phyloP scores from a whole-genome alignment of 1,140 invertebrate species.

The Drosophila kanapiae region DNA sequence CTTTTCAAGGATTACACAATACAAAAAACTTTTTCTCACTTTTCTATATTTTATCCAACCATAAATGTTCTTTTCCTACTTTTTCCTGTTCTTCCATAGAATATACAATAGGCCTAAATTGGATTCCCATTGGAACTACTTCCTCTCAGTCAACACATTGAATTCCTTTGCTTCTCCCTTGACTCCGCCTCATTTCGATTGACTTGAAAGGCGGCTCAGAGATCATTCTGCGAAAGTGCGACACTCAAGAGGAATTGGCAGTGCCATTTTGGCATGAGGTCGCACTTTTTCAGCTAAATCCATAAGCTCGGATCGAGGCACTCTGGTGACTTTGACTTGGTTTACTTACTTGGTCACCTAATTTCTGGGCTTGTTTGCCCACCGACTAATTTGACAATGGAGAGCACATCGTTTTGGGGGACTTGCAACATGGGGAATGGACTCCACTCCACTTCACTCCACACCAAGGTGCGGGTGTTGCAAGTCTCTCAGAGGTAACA shows the following conservation, averaged over 20 bases:
- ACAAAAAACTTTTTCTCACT: too few species aligned
- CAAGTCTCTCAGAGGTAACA: slow-evolving; percentile 49
- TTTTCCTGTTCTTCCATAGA: not conserved
- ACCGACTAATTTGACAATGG: slow-evolving; percentile 76
- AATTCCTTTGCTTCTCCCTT: not conserved
- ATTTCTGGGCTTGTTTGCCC: slow-evolving; percentile 71
- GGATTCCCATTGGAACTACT: not conserved
- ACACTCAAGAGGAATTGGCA: slow-evolving; percentile 23
- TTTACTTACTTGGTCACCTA: slow-evolving; percentile 72
- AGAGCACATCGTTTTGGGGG: slow-evolving; percentile 14
- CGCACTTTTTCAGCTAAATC: slow-evolving; percentile 43
- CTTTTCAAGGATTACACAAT: not conserved
- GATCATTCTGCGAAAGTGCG: slow-evolving; percentile 21
- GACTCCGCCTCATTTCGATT: not conserved
- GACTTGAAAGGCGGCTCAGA: not conserved
- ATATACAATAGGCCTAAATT: slow-evolving; percentile 11
- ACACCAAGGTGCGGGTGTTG: slow-evolving; percentile 65
- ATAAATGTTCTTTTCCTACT: not conserved
- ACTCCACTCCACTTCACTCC: not conserved
- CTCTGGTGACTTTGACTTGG: slow-evolving; percentile 70
- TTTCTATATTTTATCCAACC: too few species aligned
- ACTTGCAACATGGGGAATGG: slow-evolving; percentile 64
- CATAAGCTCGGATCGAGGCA: slow-evolving; percentile 37
- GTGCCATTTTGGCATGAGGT: slow-evolving; percentile 35
- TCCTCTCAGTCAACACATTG: not conserved